Base-by-base conservation (phyloP, 2,888 invertebrate genomes). In the Campoplex nolae region DNA sequence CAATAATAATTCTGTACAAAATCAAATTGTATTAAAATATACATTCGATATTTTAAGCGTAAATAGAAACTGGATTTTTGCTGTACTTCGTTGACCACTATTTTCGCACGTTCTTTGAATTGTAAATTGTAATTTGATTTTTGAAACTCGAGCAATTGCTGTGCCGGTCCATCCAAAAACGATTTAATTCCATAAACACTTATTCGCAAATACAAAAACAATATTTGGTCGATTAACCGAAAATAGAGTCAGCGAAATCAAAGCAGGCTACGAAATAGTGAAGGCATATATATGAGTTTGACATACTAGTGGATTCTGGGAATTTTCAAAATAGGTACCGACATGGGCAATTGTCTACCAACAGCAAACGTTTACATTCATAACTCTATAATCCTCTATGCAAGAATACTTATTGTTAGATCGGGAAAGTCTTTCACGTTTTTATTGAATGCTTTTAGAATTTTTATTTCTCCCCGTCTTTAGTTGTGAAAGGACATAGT, bases 31-130 rank as follows among this genome's bases (percentile, higher is more conserved):
- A 58, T 75, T 82, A 80, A 42, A 74, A 75, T 87, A 78, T 32
- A 62, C 65, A 79, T 84, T 79, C 11, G 75, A 76, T 76, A 82
- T 79, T 84, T 82, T 79, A 79, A 79, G 70, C 28, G 67, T 38
- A 71, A 86, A 48, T 77, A 68, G 9, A 79, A 86, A 87, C 75
- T 58, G 56, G 65, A 87, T 84, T 74, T 56, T 75, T 67, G 45
- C 13, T 28, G 18, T 23, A 38, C 38, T 23, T 70, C 48, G 54
- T 58, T 75, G 58, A 35, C 54, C 56, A 42, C 67, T 65, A 76
- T 75, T 56, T 84, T 76, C 71, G 23, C 82, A 35, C 16, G 23
- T 48, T n/a, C 32, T 38, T 18, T 16, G n/a, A 18, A 54, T 35
- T 45, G 38, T 35, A 11, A 56, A 56, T 23, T 68, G 82, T 83